Percentiles rank a stretch among this genome's conserved stretches.
Evolutionary conservation across 2,797 vertebrate genomes (phyloP).

Genomic region (Manis crassicaudata): DNA sequence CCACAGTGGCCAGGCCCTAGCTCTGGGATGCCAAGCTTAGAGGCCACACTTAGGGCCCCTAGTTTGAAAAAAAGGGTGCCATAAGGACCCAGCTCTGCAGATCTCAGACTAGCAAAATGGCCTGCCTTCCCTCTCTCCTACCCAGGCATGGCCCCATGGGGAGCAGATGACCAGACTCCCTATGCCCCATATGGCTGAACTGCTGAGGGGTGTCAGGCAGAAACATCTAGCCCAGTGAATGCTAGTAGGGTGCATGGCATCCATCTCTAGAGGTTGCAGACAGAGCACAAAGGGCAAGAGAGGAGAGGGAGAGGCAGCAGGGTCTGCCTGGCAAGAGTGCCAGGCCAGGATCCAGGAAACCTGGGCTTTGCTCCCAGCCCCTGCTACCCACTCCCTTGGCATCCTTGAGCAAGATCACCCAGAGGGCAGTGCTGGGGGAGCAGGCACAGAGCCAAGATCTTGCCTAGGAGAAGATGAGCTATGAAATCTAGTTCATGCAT

Average conservation of each 20-base stretch:
- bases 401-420: constrained; percentile 75
- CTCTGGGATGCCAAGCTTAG: constrained; percentile 45
- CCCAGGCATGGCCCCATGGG: background rate
- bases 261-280: constrained; percentile 47
- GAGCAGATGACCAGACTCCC: constrained; percentile 39
- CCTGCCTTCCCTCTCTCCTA: background rate
- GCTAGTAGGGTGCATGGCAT: constrained; percentile 37
- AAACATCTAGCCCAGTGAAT: constrained; percentile 63
- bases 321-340: constrained; percentile 58
- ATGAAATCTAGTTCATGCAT: constrained; percentile 53
- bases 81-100: constrained; percentile 27
- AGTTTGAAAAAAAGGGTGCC: background rate
- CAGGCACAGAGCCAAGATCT: constrained; percentile 62
- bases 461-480: constrained; percentile 67
- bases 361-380: constrained; percentile 73
- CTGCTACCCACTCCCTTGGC: constrained; percentile 69
- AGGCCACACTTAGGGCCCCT: constrained; percentile 1
- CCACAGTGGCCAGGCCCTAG: constrained; percentile 31
- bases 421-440: constrained; percentile 64
- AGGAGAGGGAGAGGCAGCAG: constrained; percentile 46
- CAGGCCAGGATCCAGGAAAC: constrained; percentile 74
- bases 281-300: constrained; percentile 70
- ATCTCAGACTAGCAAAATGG: background rate
- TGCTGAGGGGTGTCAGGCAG: constrained; percentile 27
- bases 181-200: constrained; percentile 60